Conservation (phyloP, 2,797 vertebrate species). For the Loriculus beryllinus region DNA sequence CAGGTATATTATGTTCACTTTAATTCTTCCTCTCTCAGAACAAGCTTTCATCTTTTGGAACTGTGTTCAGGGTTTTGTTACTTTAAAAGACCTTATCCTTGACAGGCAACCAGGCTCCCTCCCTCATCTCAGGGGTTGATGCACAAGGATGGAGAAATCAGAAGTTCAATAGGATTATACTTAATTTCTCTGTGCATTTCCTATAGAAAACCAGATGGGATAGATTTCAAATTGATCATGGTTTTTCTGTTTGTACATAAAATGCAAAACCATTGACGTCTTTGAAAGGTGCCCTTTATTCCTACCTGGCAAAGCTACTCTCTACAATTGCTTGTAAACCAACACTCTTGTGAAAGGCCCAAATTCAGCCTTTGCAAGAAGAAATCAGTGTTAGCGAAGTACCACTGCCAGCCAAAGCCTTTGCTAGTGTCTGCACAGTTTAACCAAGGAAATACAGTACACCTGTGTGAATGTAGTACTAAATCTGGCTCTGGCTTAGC, state of each 20-base stretch:
- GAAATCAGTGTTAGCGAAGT: neutral
- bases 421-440: neutral
- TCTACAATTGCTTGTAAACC: neutral
- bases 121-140: neutral
- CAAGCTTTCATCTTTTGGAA: neutral
- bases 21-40: neutral
- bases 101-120: neutral
- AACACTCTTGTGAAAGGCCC: neutral
- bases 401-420: neutral
- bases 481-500: neutral
- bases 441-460: neutral
- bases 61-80: neutral
- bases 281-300: neutral
- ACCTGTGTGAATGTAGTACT: neutral
- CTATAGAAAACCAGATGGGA: neutral
- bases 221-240: neutral
- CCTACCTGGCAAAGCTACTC: neutral
- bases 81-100: neutral
- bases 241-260: neutral
- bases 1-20: neutral
- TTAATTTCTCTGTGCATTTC: neutral
- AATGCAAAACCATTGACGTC: neutral
- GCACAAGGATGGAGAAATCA: neutral
- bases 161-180: neutral
- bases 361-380: neutral